Conservation (phyloP, 2,113 vertebrate genomes). For the Notarius lentiginosus region DNA sequence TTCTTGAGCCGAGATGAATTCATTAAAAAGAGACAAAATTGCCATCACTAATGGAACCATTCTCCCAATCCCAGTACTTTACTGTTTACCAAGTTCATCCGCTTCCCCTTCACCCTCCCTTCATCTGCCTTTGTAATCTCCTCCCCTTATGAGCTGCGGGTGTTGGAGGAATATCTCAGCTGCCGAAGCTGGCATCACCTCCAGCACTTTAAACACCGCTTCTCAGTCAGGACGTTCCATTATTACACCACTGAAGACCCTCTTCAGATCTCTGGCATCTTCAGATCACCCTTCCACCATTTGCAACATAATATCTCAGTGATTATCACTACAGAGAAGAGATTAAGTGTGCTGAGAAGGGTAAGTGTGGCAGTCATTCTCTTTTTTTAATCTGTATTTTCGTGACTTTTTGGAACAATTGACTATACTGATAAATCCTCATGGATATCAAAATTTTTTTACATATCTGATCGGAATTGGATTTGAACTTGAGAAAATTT, state of each 20-base stretch:
- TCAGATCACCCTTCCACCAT: not conserved
- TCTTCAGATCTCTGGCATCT: not conserved
- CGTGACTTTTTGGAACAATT: not conserved
- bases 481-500: not conserved
- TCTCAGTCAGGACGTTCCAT: slow-evolving; percentile 28
- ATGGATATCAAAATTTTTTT: too few species aligned
- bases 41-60: not conserved
- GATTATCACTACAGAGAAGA: slow-evolving; percentile 1
- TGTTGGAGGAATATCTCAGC: slow-evolving; percentile 60
- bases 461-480: not conserved
- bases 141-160: slow-evolving; percentile 76
- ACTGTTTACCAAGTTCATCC: slow-evolving; percentile 18
- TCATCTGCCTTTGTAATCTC: slow-evolving; percentile 57
- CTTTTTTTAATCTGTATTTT: not conserved
- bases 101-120: slow-evolving; percentile 25
- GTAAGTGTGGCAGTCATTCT: not conserved
- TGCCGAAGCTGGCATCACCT: slow-evolving; percentile 60
- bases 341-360: not conserved
- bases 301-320: not conserved
- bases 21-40: not conserved
- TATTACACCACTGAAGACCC: not conserved
- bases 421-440: not conserved
- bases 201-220: slow-evolving; percentile 26
- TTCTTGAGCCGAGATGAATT: not conserved
- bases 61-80: not conserved